A percentile compares a stretch with the other conserved stretches of the same genome.
Conservation (phyloP, 2,113 vertebrate genomes). For the Sorex fumeus region DNA sequence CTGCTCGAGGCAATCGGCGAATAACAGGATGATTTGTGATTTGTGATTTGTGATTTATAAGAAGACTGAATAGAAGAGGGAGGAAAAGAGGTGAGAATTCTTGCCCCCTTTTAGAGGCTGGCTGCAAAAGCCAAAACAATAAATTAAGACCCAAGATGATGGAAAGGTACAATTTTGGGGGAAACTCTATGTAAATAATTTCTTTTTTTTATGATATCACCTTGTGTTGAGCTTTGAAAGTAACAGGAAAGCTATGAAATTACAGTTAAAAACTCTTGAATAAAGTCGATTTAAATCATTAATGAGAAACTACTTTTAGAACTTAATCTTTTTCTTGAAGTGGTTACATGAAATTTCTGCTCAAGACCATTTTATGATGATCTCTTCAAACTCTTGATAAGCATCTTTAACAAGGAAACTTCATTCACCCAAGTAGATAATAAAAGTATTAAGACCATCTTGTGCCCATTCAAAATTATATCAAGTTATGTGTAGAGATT, state of each 20-base stretch:
- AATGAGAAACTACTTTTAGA: conserved; percentile 48
- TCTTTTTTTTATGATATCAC: not conserved
- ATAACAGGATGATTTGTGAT: too few species aligned
- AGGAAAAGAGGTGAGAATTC: not conserved
- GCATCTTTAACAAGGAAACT: conserved; percentile 44
- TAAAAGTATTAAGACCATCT: conserved; percentile 66
- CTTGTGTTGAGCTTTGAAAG: not conserved
- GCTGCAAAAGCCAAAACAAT: not conserved
- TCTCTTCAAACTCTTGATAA: conserved; percentile 61
- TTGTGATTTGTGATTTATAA: too few species aligned
- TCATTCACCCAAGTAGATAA: conserved; percentile 54
- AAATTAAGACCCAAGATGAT: not conserved
- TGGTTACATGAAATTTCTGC: conserved; percentile 51
- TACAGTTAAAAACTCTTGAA: not conserved
- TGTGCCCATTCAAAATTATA: conserved; percentile 52
- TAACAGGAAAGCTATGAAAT: not conserved
- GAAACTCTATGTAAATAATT: not conserved
- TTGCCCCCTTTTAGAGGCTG: not conserved
- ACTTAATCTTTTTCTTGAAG: conserved; percentile 32
- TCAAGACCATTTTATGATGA: conserved; percentile 49
- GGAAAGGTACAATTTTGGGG: not conserved
- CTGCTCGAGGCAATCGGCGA: too few species aligned
- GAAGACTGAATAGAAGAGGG: not conserved
- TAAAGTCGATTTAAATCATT: not conserved
- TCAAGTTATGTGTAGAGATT: conserved; percentile 61